Evolutionary conservation across 2,113 vertebrate species (phyloP), one percentile per base, ranked within the genome.

Genomic region (Centropus bengalensis): DNA sequence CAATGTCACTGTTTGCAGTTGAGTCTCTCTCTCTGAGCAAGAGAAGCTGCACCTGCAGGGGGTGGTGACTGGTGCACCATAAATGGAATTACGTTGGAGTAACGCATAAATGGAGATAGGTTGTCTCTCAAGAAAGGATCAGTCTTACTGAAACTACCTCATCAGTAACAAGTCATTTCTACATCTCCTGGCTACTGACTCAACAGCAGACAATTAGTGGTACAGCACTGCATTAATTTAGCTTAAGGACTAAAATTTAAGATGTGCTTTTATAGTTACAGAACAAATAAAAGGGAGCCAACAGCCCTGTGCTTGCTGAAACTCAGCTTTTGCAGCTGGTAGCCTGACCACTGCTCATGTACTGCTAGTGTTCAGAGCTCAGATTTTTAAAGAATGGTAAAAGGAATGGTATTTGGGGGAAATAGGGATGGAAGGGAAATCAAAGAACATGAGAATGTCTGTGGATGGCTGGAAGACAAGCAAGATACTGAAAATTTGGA

Each of bases 81-180:
- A 75, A 82, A 66, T 62, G 10, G 88, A 70, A 63, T 3, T 36
- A 36, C 36, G 36, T 36, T 36, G 36, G 36, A 36, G 36, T 36
- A 36, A 36, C 36, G 36, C 36, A 36, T 36, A 36, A 36, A 36
- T 36, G 36, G 16, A 68, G 30, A 56, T 80, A 23, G 14, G 81
- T 7, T 54, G 14, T 30, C 27, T 54, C n/a, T 24, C 10, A 5
- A 22, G 71, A 81, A 52, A 70, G 47, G 23, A 52, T 22, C 1
- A 58, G 3, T 13, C 64, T 71, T 67, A 70, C 10, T 40, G 71
- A 68, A 88, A 49, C 26, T 20, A 90, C 36, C 4, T 40, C 14
- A 80, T 42, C 12, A 42, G 16, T 49, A 82, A 38, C 4, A 56
- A 0, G 0, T 11, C 44, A 40, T 67, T 83, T 76, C 62, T 49